A percentile compares a stretch with the other conserved stretches of the same genome.
These are phyloP conservation scores for Heptranchias perlo DNA, from an alignment of 2,113 vertebrate genomes.

Conservation along the genomic window DNA sequence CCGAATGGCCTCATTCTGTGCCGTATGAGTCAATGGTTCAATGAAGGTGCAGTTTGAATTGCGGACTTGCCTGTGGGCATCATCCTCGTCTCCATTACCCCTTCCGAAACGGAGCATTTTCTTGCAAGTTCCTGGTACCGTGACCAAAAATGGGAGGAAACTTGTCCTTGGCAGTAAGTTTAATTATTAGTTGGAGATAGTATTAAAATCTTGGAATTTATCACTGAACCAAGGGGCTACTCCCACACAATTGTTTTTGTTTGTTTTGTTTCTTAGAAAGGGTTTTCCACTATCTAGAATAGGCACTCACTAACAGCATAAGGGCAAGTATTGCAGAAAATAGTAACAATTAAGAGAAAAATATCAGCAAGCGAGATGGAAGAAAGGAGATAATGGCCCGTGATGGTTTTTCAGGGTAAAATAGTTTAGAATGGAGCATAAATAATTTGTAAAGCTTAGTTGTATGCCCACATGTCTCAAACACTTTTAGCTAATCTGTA, in stretches of 20 bases:
- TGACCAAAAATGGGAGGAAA: no score
- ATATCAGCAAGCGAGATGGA: background rate
- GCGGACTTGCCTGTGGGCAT: background rate
- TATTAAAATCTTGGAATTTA: background rate
- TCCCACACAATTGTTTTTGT: background rate
- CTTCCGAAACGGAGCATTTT: background rate
- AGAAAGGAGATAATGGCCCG: background rate
- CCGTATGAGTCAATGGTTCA: no score
- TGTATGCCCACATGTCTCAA: background rate
- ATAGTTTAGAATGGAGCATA: background rate
- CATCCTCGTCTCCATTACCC: background rate
- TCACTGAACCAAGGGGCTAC: background rate
- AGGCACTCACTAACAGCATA: background rate
- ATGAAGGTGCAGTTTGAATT: background rate
- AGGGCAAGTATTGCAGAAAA: background rate
- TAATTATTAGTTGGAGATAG: background rate
- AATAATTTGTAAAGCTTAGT: background rate
- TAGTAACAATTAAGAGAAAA: background rate
- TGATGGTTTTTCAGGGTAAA: background rate
- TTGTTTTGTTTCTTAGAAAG: background rate
- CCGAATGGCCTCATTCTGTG: no score
- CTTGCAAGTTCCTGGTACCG: background rate
- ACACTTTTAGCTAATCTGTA: no score
- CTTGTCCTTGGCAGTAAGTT: background rate
- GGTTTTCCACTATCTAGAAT: background rate